Percentiles rank a stretch among this genome's conserved stretches.
Evolutionary conservation across 2,113 vertebrate species (phyloP).

Genomic region (Trichechus manatus): DNA sequence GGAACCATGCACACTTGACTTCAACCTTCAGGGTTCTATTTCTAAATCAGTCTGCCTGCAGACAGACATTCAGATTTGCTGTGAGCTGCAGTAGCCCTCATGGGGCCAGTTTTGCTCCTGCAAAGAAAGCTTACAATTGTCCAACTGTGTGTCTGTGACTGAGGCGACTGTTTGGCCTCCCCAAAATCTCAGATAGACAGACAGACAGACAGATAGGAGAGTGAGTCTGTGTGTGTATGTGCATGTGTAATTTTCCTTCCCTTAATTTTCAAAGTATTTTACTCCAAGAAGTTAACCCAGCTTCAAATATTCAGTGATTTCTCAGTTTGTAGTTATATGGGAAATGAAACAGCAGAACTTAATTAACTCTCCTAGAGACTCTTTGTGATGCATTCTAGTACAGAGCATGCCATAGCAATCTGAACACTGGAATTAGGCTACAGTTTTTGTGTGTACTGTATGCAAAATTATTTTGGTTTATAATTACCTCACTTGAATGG

Average conservation of each 20-base stretch:
- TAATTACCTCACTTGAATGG: slow-evolving; percentile 13
- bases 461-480: slow-evolving; percentile 49
- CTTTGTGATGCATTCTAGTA: slow-evolving; percentile 67
- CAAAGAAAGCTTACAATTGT: neutral
- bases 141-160: neutral
- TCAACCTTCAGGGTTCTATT: neutral
- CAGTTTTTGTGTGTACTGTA: neutral
- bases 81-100: neutral
- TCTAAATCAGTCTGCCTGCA: neutral
- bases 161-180: neutral
- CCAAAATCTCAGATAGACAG: neutral
- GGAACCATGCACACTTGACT: neutral
- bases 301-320: slow-evolving; percentile 52
- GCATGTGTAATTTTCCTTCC: neutral
- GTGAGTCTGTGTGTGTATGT: neutral
- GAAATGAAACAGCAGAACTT: slow-evolving; percentile 44
- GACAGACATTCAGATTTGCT: neutral
- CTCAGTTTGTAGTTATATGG: neutral
- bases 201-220: neutral
- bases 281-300: slow-evolving; percentile 5
- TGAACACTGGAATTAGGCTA: slow-evolving; percentile 18
- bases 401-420: neutral
- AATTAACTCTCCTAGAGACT: slow-evolving; percentile 31
- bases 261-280: slow-evolving; percentile 45
- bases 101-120: neutral